Percentiles rank a stretch among this genome's conserved stretches.
phyloP scores from a whole-genome alignment of 2,113 vertebrate species.

The Dasypus novemcinctus region DNA sequence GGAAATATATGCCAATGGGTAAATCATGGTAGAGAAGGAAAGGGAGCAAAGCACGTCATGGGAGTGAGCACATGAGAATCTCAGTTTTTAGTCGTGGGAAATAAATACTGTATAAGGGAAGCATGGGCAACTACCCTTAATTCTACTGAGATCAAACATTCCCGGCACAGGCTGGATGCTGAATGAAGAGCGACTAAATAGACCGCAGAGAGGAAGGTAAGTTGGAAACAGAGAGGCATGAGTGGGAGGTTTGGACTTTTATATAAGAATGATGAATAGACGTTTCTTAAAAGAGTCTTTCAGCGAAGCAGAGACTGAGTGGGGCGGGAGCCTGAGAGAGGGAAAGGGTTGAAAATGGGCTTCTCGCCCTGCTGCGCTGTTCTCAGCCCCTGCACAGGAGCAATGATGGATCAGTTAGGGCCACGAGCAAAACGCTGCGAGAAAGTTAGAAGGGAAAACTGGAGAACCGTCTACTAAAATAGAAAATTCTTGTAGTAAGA shows the following conservation, averaged over 20 bases:
- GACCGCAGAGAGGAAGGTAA: rapidly evolving
- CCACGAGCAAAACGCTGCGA: background rate
- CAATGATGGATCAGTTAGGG: background rate
- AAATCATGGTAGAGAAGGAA: rapidly evolving
- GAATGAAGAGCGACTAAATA: background rate
- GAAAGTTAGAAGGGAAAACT: background rate
- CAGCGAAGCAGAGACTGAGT: rapidly evolving
- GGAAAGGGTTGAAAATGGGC: rapidly evolving
- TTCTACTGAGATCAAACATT: rapidly evolving
- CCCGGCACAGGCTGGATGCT: background rate
- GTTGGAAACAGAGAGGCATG: too few relatives aligned
- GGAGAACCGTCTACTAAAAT: too few relatives aligned
- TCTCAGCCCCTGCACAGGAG: too few relatives aligned
- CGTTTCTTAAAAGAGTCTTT: background rate
- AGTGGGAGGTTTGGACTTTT: background rate
- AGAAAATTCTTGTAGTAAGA: background rate
- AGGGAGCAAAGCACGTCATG: rapidly evolving
- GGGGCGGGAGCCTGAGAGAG: rapidly evolving
- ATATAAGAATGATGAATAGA: background rate
- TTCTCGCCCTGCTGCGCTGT: background rate
- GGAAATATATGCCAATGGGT: background rate
- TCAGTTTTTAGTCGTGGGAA: background rate
- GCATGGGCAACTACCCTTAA: rapidly evolving
- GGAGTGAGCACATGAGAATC: background rate
- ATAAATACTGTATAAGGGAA: rapidly evolving